phyloP scores from a whole-genome alignment of 2,113 vertebrate genomes.

The Bubo bubo region DNA sequence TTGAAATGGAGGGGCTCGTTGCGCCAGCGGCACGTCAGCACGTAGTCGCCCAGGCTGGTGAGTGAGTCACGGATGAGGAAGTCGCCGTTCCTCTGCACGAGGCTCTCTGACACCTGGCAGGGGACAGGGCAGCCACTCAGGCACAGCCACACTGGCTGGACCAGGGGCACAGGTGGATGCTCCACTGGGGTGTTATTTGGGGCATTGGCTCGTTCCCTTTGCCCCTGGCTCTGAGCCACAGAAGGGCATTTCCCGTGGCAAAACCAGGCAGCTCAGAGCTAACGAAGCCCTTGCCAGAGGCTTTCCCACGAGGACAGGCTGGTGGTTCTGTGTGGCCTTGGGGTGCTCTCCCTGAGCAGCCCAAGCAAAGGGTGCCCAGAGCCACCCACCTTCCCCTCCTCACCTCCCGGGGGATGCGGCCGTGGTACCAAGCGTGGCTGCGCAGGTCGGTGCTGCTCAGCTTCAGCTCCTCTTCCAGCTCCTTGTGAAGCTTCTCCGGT shows the following conservation, averaged over 20 bases:
- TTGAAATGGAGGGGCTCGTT: constrained; percentile 92
- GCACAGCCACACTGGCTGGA: neutral
- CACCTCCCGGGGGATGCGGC: constrained; percentile 95
- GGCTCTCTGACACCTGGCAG: constrained; percentile 88
- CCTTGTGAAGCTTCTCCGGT: constrained; percentile 93
- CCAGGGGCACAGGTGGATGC: too few relatives aligned
- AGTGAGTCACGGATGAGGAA: constrained; percentile 94
- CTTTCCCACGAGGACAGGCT: neutral
- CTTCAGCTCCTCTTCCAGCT: constrained; percentile 95
- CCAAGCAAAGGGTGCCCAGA: neutral
- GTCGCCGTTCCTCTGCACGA: constrained; percentile 90
- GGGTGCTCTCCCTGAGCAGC: neutral
- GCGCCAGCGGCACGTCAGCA: constrained; percentile 93
- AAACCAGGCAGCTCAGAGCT: neutral
- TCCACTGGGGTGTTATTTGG: neutral
- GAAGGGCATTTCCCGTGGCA: neutral
- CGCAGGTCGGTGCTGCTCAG: constrained; percentile 91
- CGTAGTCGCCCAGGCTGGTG: constrained; percentile 88
- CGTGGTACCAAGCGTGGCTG: constrained; percentile 98
- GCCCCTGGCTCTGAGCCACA: neutral
- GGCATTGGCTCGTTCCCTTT: neutral
- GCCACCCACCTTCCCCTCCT: neutral
- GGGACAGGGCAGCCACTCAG: neutral
- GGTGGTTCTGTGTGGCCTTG: neutral
- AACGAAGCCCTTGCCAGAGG: neutral